phyloP scores from a whole-genome alignment of 2,113 vertebrate species.

The Phaethon lepturus region DNA sequence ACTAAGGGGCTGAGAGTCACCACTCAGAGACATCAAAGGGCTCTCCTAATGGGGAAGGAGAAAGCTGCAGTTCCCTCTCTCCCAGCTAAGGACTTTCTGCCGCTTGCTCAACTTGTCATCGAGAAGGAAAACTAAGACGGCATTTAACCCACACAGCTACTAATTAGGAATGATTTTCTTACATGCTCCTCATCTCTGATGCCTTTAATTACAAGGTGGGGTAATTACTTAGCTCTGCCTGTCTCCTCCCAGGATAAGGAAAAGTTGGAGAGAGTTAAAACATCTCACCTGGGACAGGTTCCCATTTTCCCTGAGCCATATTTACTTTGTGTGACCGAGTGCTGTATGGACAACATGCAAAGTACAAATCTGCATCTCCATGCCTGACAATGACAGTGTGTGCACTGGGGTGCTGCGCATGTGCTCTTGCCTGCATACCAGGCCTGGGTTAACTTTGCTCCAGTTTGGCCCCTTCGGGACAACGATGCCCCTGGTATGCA shows the following conservation, averaged over 20 bases:
- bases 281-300: background rate
- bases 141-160: background rate
- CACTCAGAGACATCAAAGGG: background rate
- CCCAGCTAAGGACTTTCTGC: background rate
- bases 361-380: background rate
- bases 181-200: background rate
- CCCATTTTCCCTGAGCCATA: background rate
- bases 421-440: background rate
- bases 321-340: background rate
- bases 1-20: background rate
- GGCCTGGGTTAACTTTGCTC: background rate
- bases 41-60: background rate
- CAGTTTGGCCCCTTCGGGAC: background rate
- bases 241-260: background rate
- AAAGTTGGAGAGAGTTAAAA: background rate
- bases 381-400: accelerated
- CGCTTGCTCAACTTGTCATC: background rate
- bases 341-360: accelerated
- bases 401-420: background rate
- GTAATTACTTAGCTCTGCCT: background rate
- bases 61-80: background rate
- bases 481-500: accelerated
- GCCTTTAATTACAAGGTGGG: slow-evolving; percentile 12
- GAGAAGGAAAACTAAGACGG: background rate
- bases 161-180: background rate